phyloP scores from a whole-genome alignment of 2,113 vertebrate genomes.

The Sisor rabdophorus region DNA sequence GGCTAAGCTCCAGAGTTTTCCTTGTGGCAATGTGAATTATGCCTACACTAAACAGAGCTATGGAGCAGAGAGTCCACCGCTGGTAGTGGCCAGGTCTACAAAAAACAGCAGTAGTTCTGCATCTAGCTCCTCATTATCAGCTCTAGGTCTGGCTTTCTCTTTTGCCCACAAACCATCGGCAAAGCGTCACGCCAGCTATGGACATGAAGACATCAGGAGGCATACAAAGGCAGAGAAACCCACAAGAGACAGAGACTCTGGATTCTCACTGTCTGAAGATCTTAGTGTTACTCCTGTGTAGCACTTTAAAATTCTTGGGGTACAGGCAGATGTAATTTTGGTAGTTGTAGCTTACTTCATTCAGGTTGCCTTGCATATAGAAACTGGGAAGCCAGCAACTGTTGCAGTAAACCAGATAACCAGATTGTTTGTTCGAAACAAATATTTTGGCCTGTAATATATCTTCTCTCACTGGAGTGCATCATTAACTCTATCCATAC shows the following conservation, averaged over 20 bases:
- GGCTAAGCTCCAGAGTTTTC: constrained; percentile 82
- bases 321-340: constrained; percentile 25
- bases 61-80: constrained; percentile 64
- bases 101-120: constrained; percentile 61
- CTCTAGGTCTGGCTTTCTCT: constrained; percentile 52
- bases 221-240: constrained; percentile 75
- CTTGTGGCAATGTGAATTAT: constrained; percentile 85
- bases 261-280: constrained; percentile 80
- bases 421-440: neutral
- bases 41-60: constrained; percentile 77
- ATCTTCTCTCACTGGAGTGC: neutral
- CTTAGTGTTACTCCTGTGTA: constrained; percentile 81
- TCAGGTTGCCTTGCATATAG: neutral
- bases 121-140: constrained; percentile 47
- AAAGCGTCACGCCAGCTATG: constrained; percentile 73
- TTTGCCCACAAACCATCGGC: constrained; percentile 66
- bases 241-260: constrained; percentile 78
- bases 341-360: constrained; percentile 27
- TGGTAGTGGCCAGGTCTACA: constrained; percentile 59
- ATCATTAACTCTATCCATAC: neutral
- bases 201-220: constrained; percentile 70
- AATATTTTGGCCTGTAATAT: neutral
- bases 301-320: constrained; percentile 14
- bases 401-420: neutral
- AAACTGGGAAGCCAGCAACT: neutral